Base-by-base conservation (phyloP, 1,140 invertebrate species). In the Microplitis mediator region DNA sequence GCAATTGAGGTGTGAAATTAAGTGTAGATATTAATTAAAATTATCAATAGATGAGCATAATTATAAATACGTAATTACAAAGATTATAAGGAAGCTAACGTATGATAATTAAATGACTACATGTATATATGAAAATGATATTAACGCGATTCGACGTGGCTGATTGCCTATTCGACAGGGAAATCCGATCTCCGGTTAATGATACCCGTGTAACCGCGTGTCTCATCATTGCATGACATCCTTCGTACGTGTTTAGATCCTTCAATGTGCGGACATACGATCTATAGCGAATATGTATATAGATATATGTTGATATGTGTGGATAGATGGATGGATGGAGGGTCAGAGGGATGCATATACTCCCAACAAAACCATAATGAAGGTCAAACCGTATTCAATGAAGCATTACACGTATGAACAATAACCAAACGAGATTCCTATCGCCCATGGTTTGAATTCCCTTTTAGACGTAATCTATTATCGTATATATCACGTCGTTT, bases 191-290 rank as follows among this genome's bases (percentile, higher is more conserved):
- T 71, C 60, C 45, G 60, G 60, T 71, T 71, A 71, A 71, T 71
- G 69, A 71, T 71, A 71, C 62, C 62, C 69, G 60, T 71, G 69
- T 71, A 71, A 71, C 61, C 69, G 69, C 69, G 69, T 71, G 51
- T 71, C 69, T 50, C 69, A 71, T 71, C 69, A 62, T 39, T 64
- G 61, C 45, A 36, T 31, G 50, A 64, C 61, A 71, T 61, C 69
- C 63, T 51, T 54, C 61, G 69, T 51, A 62, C 61, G 69, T 71
- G 69, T 56, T 54, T 16, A 11, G 4, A 58, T 58, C 56, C 56
- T 58, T 58, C 56, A 58, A 58, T 58, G 23, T 23, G 56, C 56
- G 56, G 16, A 31, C 16, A 9, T 3, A 31, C 56, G 5, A 45
- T n/a, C n/a, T 45, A 11, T 11, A 6, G 39, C 39, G 39, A 11